Base-by-base conservation (phyloP, 2,797 vertebrate species). In the Sus cebifrons region DNA sequence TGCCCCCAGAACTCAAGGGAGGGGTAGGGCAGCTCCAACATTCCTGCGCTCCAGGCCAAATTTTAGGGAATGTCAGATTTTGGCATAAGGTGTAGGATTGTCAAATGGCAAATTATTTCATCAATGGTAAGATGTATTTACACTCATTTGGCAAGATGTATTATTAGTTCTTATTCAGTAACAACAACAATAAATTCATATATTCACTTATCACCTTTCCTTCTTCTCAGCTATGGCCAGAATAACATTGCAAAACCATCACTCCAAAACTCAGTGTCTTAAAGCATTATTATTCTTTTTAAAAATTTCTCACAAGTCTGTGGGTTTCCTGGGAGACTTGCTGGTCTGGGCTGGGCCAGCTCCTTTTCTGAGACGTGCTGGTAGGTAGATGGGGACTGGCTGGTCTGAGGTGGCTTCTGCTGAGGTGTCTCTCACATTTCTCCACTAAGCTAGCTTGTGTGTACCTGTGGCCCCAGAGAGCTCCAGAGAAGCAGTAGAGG, bases 151-250 rank as follows among this genome's bases (percentile, higher is more conserved):
- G 29, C 40, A 54, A 91, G 17, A 58, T 29, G 4, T 49, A 81
- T 83, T 68, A 77, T 70, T 96, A 73, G 71, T 95, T 91, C 9
- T 79, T 40, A 79, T 62, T 75, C 70, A 25, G 36, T 49, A 49
- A 56, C 32, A 78, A 73, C 70, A 60, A 44, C 11, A 67, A 78
- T 16, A 54, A 83, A 75, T 25, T 71, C 16, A 75, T 44, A 49
- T 83, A 83, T 23, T 94, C 56, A 89, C 9, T 32, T 78, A 25
- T 54, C 18, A 40, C 25, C n/a, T 81, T 67, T 54, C 32, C 20
- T 77, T 79, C 17, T 27, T 94, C 27, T 92, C 5, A 54, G 15
- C 7, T 54, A 36, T 68, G 25, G 2, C 18, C 11, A 82, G 5
- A 90, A 64, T 86, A 87, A 54, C 89, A 6, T 20, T 79, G 5